Base-by-base conservation (phyloP, 2,113 vertebrate genomes). In the Entomyzon cyanotis region DNA sequence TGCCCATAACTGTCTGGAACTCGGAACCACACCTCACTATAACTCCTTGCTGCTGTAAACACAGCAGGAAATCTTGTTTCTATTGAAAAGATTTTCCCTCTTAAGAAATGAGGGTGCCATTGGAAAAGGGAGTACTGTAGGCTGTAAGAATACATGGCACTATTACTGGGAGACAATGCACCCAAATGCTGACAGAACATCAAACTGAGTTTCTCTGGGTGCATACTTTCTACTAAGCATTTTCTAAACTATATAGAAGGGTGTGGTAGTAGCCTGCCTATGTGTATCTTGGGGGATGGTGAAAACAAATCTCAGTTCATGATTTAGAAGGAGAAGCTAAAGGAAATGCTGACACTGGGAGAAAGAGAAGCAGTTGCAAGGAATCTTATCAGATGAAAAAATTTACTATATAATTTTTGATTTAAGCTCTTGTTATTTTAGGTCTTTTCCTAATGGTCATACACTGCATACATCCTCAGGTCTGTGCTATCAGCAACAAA, bases 401-500 rank as follows among this genome's bases (percentile, higher is more conserved):
- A 71, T 1, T 11, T 56, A 50, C 14, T 28, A 46, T 4, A 4
- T 27, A 15, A 1, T 5, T 31, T 73, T 90, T 79, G 0, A 56
- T 80, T 60, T 70, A 46, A 69, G 6, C 0, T 53, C 1, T 30
- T 70, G 16, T 31, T 80, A 42, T 49, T 82, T 87, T 12, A 15
- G 7, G 3, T 87, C 25, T 71, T 84, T 86, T 69, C 12, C 41
- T 68, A 50, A 50, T 28, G 20, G 11, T 50, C 17, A 31, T 64
- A 47, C 56, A 80, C 13, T 65, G 7, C 7, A 17, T 41, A n/a
- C 1, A 53, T 58, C 1, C 15, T 78, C 24, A 63, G 28, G 9
- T 64, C 41, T 85, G 39, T 46, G 22, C 28, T 65, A 22, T 9
- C 20, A 59, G 20, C 80, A 80, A 53, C 25, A 2, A 64, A 46